Percentiles rank a stretch among this genome's conserved stretches.
Conservation (phyloP, 2,797 vertebrate species). For the Apogon hyalosoma region DNA sequence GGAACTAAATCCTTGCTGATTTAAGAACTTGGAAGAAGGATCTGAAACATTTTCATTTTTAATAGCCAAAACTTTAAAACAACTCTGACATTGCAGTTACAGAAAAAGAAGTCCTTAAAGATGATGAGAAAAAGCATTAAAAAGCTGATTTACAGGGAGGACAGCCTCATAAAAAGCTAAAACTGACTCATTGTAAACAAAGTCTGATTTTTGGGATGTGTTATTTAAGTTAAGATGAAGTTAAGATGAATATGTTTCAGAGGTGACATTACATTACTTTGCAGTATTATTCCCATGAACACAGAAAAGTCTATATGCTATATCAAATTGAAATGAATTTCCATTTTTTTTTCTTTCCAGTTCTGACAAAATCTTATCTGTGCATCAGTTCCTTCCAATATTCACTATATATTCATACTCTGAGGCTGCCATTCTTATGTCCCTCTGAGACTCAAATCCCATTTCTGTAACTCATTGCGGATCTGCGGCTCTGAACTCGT, state of each 20-base stretch:
- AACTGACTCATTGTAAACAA: neutral
- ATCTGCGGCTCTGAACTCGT: neutral
- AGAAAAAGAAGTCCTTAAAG: neutral
- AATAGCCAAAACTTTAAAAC: conserved; percentile 9
- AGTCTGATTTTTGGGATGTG: neutral
- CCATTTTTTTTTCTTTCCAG: conserved; percentile 3
- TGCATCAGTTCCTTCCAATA: neutral
- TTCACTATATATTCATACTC: neutral
- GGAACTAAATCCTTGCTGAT: neutral
- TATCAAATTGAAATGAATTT: conserved; percentile 15
- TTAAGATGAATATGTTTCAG: neutral
- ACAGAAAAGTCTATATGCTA: conserved; percentile 7
- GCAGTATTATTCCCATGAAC: conserved; percentile 9
- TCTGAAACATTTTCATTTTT: conserved; percentile 4
- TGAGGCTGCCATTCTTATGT: too few species aligned
- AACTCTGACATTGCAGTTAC: neutral
- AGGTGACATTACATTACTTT: neutral
- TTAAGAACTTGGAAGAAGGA: neutral
- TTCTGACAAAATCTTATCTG: conserved; percentile 11
- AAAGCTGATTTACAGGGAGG: neutral
- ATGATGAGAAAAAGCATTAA: neutral
- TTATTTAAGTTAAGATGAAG: neutral
- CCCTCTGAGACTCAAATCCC: neutral
- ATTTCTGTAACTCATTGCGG: neutral
- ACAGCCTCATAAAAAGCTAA: neutral